phyloP scores from a whole-genome alignment of 2,113 vertebrate genomes.

The Solenodon paradoxus region DNA sequence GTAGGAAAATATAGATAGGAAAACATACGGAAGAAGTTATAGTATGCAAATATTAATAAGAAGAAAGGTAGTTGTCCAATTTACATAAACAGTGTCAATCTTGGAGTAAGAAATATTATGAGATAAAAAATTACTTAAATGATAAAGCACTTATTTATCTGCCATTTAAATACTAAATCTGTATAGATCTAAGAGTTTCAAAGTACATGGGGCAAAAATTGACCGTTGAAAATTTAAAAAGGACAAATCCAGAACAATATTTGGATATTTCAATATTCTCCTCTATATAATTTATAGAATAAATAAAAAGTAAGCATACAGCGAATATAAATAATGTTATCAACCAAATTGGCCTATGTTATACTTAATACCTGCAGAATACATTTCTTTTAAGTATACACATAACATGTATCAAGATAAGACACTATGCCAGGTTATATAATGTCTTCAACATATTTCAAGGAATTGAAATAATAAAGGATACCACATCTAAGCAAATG shows the following conservation, averaged over 20 bases:
- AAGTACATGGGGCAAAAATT: not conserved
- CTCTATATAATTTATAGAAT: not conserved
- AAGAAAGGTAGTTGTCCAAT: too few species aligned
- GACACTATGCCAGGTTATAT: not conserved
- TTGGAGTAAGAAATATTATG: not conserved
- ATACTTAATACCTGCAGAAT: not conserved
- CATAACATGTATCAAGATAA: not conserved
- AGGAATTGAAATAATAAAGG: not conserved
- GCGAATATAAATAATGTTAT: not conserved
- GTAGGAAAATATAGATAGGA: not conserved
- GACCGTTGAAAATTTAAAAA: not conserved
- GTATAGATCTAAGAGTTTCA: not conserved
- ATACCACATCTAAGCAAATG: not conserved
- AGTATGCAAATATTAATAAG: not conserved
- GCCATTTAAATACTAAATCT: not conserved
- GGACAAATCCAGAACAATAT: not conserved
- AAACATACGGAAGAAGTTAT: not conserved
- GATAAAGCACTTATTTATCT: not conserved
- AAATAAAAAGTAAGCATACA: not conserved
- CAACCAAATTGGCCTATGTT: not conserved
- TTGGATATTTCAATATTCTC: not conserved
- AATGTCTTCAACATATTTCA: not conserved
- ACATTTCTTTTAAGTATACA: not conserved
- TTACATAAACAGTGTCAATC: too few species aligned
- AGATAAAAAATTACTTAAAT: not conserved